Conservation (phyloP, 2,888 invertebrate genomes). For the Spisula subtruncata region DNA sequence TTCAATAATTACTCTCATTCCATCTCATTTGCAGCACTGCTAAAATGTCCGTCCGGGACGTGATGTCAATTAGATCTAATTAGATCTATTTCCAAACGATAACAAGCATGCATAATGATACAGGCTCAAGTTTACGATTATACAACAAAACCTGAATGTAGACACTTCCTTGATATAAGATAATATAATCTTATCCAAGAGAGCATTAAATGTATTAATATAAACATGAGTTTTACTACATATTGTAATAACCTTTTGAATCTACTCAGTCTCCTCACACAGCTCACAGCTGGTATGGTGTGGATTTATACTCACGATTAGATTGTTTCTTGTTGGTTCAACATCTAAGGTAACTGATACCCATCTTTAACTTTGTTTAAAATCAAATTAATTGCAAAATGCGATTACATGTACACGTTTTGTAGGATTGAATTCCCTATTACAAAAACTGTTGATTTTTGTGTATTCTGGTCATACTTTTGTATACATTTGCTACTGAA, state of each 20-base stretch:
- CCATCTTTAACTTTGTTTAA: conserved; percentile 18
- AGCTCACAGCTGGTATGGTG: not conserved
- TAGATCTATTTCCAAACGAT: not conserved
- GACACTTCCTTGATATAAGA: conserved; percentile 1
- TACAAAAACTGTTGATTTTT: not conserved
- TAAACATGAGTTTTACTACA: conserved; percentile 8
- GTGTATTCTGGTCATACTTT: not conserved
- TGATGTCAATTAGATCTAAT: not conserved
- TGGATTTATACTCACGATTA: not conserved
- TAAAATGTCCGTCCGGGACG: not conserved
- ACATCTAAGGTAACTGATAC: conserved; percentile 17
- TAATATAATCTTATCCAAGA: conserved; percentile 3
- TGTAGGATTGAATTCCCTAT: not conserved
- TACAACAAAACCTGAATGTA: not conserved
- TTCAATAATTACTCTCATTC: no score
- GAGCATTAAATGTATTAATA: not conserved
- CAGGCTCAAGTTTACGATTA: not conserved
- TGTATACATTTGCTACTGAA: no score
- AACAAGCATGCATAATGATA: not conserved
- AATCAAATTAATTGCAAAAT: conserved; percentile 17
- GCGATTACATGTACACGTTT: conserved; percentile 2
- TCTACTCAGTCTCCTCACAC: not conserved
- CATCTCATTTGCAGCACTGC: no score
- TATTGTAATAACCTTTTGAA: not conserved
- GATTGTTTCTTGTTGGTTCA: conserved; percentile 14